Percentiles rank a stretch among this genome's conserved stretches.
phyloP scores from a whole-genome alignment of 2,888 invertebrate species.

The Dasysyrphus tricinctus region DNA sequence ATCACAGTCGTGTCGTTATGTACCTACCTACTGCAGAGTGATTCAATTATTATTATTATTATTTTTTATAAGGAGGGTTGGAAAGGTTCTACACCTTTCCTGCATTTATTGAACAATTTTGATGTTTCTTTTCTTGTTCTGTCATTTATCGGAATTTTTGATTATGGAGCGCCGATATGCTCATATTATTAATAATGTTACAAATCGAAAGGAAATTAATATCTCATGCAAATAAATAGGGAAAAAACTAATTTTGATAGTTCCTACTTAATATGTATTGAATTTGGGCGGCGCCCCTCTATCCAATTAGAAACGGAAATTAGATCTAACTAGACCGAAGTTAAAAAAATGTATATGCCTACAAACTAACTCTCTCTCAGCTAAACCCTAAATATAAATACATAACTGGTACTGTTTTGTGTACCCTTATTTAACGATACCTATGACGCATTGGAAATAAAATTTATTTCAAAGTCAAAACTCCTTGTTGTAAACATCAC shows the following conservation, averaged over 20 bases:
- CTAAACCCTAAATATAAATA: no score
- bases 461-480: slow-evolving; percentile 45
- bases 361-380: not conserved
- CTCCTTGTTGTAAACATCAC: slow-evolving; percentile 22
- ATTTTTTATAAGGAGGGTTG: not conserved
- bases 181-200: slow-evolving; percentile 45
- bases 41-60: slow-evolving; percentile 31
- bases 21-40: not conserved
- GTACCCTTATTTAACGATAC: not conserved
- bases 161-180: slow-evolving; percentile 44
- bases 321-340: no score
- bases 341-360: not conserved
- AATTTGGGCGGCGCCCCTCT: no score
- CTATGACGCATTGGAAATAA: slow-evolving; percentile 31
- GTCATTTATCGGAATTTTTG: slow-evolving; percentile 42
- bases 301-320: no score
- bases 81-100: not conserved
- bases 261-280: not conserved
- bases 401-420: not conserved
- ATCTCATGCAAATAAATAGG: slow-evolving; percentile 26
- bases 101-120: slow-evolving; percentile 5
- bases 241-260: slow-evolving; percentile 1
- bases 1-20: not conserved
- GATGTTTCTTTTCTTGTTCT: slow-evolving; percentile 10
- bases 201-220: slow-evolving; percentile 56